phyloP scores from a whole-genome alignment of 2,888 invertebrate genomes.

The Epinotia bilunana region DNA sequence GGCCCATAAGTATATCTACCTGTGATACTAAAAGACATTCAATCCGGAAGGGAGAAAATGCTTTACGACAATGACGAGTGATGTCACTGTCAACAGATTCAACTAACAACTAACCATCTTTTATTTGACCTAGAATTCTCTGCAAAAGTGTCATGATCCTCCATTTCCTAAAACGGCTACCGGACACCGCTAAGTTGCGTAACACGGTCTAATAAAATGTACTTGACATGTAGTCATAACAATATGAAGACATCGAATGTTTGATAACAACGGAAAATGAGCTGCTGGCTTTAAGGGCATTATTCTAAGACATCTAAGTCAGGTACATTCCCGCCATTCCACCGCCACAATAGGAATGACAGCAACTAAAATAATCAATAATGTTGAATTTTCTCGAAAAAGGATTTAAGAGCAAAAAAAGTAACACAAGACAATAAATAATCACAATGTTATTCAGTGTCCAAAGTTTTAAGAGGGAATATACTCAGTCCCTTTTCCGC shows the following conservation, averaged over 20 bases:
- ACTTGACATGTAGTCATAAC: background rate
- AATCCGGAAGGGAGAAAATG: background rate
- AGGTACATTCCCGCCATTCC: background rate
- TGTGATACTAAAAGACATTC: background rate
- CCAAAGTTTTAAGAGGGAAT: too few species aligned
- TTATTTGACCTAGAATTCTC: conserved; percentile 1
- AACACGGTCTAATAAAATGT: background rate
- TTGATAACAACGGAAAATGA: background rate
- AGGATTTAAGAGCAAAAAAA: too few species aligned
- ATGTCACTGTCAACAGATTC: background rate
- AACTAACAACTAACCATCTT: background rate
- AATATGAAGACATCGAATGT: background rate
- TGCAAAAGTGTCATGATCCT: background rate
- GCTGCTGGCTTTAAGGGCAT: background rate
- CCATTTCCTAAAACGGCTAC: background rate
- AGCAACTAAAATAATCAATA: too few species aligned
- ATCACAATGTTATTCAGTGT: too few species aligned
- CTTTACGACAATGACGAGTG: background rate
- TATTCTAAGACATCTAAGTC: background rate
- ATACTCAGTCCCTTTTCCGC: too few species aligned
- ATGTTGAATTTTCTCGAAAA: too few species aligned
- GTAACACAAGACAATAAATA: too few species aligned
- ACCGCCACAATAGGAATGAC: too few species aligned
- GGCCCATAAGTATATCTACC: background rate
- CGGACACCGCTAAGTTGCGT: background rate